These are phyloP conservation scores for Gandaritis pyraliata DNA, from an alignment of 2,888 invertebrate genomes.

Conservation along the genomic window DNA sequence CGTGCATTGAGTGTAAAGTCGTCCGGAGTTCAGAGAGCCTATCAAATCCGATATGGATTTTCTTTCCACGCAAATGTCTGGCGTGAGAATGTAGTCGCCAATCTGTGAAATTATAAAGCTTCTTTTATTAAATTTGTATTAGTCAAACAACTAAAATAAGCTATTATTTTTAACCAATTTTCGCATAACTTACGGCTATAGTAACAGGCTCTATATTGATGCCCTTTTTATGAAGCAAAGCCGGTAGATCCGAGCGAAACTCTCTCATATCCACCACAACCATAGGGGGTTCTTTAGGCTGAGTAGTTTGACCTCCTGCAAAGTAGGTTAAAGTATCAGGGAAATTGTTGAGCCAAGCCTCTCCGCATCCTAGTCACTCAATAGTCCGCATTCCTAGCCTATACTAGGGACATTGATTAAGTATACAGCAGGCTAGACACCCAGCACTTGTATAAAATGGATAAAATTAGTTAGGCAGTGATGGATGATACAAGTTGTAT, in stretches of 20 bases:
- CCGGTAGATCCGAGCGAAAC: slow-evolving; percentile 97
- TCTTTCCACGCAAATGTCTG: slow-evolving; percentile 98
- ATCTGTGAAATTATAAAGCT: slow-evolving; percentile 82
- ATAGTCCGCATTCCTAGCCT: no score
- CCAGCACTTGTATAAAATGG: no score
- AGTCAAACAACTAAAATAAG: no score
- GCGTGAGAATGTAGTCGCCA: slow-evolving; percentile 98
- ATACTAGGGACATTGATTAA: no score
- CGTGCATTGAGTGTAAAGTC: slow-evolving; percentile 97
- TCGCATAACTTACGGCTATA: slow-evolving; percentile 64
- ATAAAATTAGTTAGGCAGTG: no score
- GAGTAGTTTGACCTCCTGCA: slow-evolving; percentile 73
- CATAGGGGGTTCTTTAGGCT: slow-evolving; percentile 71
- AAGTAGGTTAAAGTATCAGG: no score
- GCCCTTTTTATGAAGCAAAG: slow-evolving; percentile 95
- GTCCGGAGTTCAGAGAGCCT: slow-evolving; percentile 96
- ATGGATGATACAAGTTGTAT: no score
- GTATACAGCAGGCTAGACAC: no score
- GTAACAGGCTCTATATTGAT: slow-evolving; percentile 91
- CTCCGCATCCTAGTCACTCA: no score
- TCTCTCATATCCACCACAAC: slow-evolving; percentile 98
- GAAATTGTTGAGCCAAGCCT: no score
- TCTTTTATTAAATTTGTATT: neutral
- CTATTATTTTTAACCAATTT: neutral
- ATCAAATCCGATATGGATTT: slow-evolving; percentile 98